A percentile compares a stretch with the other conserved stretches of the same genome.
Evolutionary conservation across 2,888 invertebrate species (phyloP).

Genomic region (Macrosoma leucophasiata): DNA sequence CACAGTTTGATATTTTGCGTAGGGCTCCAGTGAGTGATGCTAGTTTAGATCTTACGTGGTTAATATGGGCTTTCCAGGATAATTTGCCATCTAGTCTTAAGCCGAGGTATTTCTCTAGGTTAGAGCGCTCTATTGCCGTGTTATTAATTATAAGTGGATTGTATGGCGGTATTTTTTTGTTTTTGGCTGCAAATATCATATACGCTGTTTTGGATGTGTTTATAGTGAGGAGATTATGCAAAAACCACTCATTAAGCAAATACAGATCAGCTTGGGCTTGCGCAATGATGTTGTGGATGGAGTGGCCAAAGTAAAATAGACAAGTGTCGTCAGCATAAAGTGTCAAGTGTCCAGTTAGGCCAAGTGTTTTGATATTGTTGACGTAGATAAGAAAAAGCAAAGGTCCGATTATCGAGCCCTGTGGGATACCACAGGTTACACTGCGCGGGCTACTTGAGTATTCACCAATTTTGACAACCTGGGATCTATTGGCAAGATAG

Average conservation of each 20-base stretch:
- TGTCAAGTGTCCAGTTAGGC: conserved; percentile 5
- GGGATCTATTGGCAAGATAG: too few species aligned
- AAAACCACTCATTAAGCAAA: conserved; percentile 17
- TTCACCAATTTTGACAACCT: too few species aligned
- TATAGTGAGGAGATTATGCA: conserved; percentile 10
- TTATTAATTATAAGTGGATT: conserved; percentile 9
- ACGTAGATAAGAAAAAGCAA: conserved; percentile 11
- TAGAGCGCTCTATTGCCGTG: background rate
- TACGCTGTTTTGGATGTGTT: conserved; percentile 8
- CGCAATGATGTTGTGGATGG: too few species aligned
- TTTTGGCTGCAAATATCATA: conserved; percentile 10
- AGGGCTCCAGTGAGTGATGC: conserved; percentile 7
- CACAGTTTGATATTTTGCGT: conserved; percentile 4
- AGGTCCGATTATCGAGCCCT: conserved; percentile 8
- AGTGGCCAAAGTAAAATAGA: conserved; percentile 13
- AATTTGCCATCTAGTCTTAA: conserved; percentile 6
- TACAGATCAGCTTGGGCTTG: conserved; percentile 11
- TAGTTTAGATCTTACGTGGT: conserved; percentile 7
- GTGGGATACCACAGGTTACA: too few species aligned
- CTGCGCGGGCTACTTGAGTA: too few species aligned
- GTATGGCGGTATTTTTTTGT: conserved; percentile 1
- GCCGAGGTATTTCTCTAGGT: conserved; percentile 13
- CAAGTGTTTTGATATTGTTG: conserved; percentile 8
- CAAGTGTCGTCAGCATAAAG: conserved; percentile 12
- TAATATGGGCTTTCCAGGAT: conserved; percentile 14